phyloP scores from a whole-genome alignment of 2,113 vertebrate genomes.

The Recurvirostra avosetta region DNA sequence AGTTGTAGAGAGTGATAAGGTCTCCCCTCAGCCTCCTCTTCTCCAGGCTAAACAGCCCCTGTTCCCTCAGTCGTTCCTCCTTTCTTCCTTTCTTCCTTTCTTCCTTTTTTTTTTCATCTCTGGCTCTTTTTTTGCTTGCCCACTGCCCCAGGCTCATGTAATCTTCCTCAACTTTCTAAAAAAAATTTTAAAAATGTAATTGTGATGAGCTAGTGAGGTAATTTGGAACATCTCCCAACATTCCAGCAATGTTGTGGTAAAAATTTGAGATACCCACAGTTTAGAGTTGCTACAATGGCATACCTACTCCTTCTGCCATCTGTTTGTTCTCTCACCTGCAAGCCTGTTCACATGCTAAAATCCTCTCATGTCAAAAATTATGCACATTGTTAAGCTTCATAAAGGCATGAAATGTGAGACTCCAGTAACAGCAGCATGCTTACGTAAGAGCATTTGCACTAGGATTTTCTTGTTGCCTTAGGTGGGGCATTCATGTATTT shows the following conservation, averaged over 20 bases:
- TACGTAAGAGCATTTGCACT: not conserved
- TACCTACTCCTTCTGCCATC: not conserved
- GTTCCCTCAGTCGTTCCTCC: no score
- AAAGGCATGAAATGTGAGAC: not conserved
- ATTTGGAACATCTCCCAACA: not conserved
- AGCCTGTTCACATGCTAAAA: constrained; percentile 25
- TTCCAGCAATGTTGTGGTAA: not conserved
- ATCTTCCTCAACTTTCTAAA: not conserved
- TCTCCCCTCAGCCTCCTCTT: no score
- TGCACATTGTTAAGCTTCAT: not conserved
- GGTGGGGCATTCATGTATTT: not conserved
- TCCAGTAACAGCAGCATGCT: not conserved
- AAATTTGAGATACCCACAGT: not conserved
- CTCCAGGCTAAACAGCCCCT: no score
- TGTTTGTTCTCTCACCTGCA: constrained; percentile 24
- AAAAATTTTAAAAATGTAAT: not conserved
- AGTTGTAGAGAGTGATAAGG: no score
- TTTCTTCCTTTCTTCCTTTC: fast-evolving
- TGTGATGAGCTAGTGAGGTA: not conserved
- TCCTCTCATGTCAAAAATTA: not conserved
- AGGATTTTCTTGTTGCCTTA: not conserved
- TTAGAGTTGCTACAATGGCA: not conserved
- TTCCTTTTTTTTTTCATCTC: not conserved
- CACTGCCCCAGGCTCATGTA: not conserved
- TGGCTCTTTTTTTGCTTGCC: not conserved